A percentile compares a stretch with the other conserved stretches of the same genome.
These are phyloP conservation scores for Anorthoa munda DNA, from an alignment of 2,888 invertebrate genomes.

Conservation along the genomic window DNA sequence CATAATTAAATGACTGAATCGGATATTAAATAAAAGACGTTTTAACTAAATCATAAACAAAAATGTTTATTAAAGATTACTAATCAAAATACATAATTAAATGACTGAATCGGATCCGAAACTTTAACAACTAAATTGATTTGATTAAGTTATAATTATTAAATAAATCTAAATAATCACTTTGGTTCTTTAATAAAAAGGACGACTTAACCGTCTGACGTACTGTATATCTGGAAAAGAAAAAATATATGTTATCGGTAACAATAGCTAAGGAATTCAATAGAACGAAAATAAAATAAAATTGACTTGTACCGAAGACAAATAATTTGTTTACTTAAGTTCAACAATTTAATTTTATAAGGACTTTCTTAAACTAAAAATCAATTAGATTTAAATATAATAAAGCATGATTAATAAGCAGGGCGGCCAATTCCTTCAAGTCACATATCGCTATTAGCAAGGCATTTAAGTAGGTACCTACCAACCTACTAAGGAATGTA, in stretches of 20 bases:
- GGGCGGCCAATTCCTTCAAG: neutral
- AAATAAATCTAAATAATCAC: slow-evolving; percentile 63
- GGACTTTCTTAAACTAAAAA: neutral
- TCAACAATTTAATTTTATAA: no score
- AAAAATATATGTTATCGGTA: neutral
- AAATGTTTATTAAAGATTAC: slow-evolving; percentile 49
- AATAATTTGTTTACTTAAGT: no score
- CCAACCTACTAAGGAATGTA: neutral
- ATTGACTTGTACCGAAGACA: neutral
- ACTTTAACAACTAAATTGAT: slow-evolving; percentile 18
- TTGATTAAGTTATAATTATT: slow-evolving; percentile 39
- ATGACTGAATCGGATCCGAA: slow-evolving; percentile 38
- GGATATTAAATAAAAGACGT: slow-evolving; percentile 27
- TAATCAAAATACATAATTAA: slow-evolving; percentile 50
- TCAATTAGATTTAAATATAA: no score
- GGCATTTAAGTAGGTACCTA: neutral
- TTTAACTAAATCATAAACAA: slow-evolving; percentile 16
- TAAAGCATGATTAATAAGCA: no score
- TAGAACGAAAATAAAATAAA: no score
- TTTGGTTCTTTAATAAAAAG: slow-evolving; percentile 68
- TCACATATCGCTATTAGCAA: neutral
- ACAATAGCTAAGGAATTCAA: neutral
- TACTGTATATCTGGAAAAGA: slow-evolving; percentile 53
- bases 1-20: slow-evolving; percentile 55
- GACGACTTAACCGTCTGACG: slow-evolving; percentile 42